These are phyloP conservation scores for Rotaria macrura DNA, from an alignment of 2,888 invertebrate species.

Conservation along the genomic window DNA sequence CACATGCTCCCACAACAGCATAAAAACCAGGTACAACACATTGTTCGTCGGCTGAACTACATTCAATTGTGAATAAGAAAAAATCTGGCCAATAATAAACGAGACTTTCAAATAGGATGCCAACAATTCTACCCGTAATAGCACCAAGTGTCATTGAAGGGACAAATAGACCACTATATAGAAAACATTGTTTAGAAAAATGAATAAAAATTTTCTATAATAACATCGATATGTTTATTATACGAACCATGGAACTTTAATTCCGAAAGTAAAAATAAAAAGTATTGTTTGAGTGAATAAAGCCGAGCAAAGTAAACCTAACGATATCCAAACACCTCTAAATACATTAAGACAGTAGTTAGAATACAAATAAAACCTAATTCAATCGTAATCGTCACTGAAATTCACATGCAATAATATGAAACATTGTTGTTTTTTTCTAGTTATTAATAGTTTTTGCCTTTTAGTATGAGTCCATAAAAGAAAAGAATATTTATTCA, in stretches of 20 bases:
- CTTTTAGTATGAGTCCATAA: no score
- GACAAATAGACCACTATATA: conserved; percentile 74
- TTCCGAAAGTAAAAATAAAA: conserved; percentile 95
- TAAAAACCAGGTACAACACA: conserved; percentile 95
- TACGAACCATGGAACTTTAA: conserved; percentile 68
- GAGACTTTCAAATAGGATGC: conserved; percentile 86
- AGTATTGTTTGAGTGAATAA: conserved; percentile 76
- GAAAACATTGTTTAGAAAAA: not conserved
- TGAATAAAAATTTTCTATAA: not conserved
- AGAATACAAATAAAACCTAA: not conserved
- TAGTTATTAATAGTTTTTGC: no score
- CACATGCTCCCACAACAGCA: conserved; percentile 97
- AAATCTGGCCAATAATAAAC: conserved; percentile 53
- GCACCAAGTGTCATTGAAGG: conserved; percentile 88
- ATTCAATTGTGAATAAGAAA: conserved; percentile 30
- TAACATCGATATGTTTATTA: not conserved
- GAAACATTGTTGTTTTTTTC: no score
- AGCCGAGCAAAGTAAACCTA: conserved; percentile 77
- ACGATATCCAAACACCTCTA: conserved; percentile 70
- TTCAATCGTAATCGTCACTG: no score
- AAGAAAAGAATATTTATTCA: no score
- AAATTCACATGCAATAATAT: no score
- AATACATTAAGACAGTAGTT: conserved; percentile 52
- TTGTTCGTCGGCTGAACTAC: conserved; percentile 61
- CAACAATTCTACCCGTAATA: conserved; percentile 86